These are phyloP conservation scores for Adrianichthys oophorus DNA, from an alignment of 2,797 vertebrate species.

Conservation along the genomic window DNA sequence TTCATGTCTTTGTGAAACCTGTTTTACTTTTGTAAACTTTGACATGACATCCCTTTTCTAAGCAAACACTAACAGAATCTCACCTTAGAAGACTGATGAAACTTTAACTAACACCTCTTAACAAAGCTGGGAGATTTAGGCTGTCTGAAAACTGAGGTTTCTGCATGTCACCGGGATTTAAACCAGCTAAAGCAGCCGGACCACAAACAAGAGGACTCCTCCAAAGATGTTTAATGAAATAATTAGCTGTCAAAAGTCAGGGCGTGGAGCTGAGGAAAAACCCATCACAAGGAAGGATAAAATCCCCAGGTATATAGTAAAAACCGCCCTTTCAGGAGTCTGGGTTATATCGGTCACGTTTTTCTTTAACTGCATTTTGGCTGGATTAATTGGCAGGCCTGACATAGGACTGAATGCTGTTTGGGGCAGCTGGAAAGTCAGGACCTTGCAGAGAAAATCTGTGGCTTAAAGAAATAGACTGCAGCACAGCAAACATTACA, in stretches of 20 bases:
- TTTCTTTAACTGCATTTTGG: constrained; percentile 43
- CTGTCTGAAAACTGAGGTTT: constrained; percentile 35
- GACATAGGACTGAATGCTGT: constrained; percentile 50
- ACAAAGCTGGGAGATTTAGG: constrained; percentile 31
- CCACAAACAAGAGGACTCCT: constrained; percentile 56
- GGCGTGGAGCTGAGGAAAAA: constrained; percentile 52
- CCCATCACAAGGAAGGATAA: constrained; percentile 59
- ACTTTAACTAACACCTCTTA: constrained; percentile 31
- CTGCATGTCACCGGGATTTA: constrained; percentile 41
- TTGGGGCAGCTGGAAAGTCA: constrained; percentile 45
- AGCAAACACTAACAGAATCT: not conserved
- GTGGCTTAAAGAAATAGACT: constrained; percentile 42
- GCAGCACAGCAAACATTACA: constrained; percentile 20
- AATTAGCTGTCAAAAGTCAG: constrained; percentile 72
- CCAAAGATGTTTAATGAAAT: constrained; percentile 67
- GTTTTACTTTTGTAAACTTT: too few relatives aligned
- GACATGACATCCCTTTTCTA: not conserved
- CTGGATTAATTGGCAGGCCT: constrained; percentile 63
- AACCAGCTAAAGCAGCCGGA: constrained; percentile 47
- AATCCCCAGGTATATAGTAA: constrained; percentile 63
- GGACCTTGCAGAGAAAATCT: constrained; percentile 42
- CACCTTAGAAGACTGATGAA: constrained; percentile 37
- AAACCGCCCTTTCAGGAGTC: constrained; percentile 59
- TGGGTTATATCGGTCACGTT: constrained; percentile 51
- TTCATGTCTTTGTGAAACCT: too few relatives aligned